Base-by-base conservation (phyloP, 2,888 invertebrate species). In the Scaptomyza reducta region DNA sequence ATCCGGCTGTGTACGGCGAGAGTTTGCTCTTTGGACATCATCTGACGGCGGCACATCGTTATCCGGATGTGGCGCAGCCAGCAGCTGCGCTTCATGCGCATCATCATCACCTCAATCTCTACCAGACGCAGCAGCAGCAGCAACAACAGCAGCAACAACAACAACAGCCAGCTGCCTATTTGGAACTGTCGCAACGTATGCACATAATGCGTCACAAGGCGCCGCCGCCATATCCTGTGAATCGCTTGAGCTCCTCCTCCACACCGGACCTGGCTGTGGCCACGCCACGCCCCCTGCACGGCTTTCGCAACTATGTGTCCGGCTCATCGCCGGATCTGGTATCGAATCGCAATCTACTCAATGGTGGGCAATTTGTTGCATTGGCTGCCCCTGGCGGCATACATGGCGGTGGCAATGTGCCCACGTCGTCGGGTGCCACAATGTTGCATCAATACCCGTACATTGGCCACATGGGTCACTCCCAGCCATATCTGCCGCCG, bases 211-310 rank as follows among this genome's bases (percentile, higher is more conserved):
- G 90, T 1, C 80, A 90, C 6, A 96, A 97, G 90, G 96, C 97
- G 0, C 97, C 97, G 0, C 97, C 97, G 0, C 96, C 97, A 0
- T 97, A 97, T 92, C 96, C 96, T 0, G 94, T 94, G 0, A 95
- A 94, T 86, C 93, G 95, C 0, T 92, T 95, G n/a, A 95, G 95
- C 51, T 96, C 96, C 9, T 96, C 95, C 79, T 96, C 96, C 0
- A 97, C 97, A 0, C 97, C 97, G 0, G 97, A 97, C 90, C 91
- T 97, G 59, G 96, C 97, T 0, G 94, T 94, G 1, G 95, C 95
- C 2, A 94, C 95, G 59, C 95, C 95, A 80, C 93, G 94, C 0
- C 87, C 92, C 0, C 49, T 91, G 31, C 72, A 91, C 35, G 91
- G 91, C 3, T 91, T 90, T 77, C 90, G 91, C 27, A 89, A 94